Conservation (phyloP, 2,113 vertebrate genomes). For the Leptobrachium leishanense region DNA sequence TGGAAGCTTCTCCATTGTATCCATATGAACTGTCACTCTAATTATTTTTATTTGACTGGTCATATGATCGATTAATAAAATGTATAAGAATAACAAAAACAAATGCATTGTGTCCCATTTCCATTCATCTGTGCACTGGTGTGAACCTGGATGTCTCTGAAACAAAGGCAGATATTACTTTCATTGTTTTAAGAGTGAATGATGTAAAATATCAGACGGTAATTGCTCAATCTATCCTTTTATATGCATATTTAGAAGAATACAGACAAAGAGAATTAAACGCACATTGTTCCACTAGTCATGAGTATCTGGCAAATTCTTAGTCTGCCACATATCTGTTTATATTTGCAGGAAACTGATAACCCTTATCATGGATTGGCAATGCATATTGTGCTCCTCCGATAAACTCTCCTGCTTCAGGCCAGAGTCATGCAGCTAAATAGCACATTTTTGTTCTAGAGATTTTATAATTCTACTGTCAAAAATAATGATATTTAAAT, state of each 20-base stretch:
- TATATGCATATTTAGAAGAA: conserved; percentile 50
- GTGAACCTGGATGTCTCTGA: conserved; percentile 28
- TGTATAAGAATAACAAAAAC: conserved; percentile 7
- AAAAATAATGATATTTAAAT: conserved; percentile 49
- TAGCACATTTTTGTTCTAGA: conserved; percentile 45
- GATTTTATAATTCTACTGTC: conserved; percentile 42
- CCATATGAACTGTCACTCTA: neutral
- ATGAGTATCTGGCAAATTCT: conserved; percentile 50
- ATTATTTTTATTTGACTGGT: conserved; percentile 32
- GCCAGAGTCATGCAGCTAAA: conserved; percentile 55
- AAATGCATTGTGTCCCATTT: conserved; percentile 12
- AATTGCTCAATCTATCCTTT: conserved; percentile 47
- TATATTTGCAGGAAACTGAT: conserved; percentile 51
- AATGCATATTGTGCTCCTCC: conserved; percentile 51
- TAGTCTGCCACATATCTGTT: conserved; percentile 50
- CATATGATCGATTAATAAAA: conserved; percentile 31
- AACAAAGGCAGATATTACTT: conserved; percentile 41
- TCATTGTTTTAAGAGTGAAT: conserved; percentile 46
- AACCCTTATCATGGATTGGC: conserved; percentile 60
- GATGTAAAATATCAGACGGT: conserved; percentile 46
- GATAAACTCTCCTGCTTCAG: conserved; percentile 57
- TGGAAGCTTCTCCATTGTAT: neutral
- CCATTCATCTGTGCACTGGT: conserved; percentile 41
- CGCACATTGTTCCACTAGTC: conserved; percentile 26
- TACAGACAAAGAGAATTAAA: neutral